Evolutionary conservation across 2,888 invertebrate genomes (phyloP).

Genomic region (Andrena trimmerana): DNA sequence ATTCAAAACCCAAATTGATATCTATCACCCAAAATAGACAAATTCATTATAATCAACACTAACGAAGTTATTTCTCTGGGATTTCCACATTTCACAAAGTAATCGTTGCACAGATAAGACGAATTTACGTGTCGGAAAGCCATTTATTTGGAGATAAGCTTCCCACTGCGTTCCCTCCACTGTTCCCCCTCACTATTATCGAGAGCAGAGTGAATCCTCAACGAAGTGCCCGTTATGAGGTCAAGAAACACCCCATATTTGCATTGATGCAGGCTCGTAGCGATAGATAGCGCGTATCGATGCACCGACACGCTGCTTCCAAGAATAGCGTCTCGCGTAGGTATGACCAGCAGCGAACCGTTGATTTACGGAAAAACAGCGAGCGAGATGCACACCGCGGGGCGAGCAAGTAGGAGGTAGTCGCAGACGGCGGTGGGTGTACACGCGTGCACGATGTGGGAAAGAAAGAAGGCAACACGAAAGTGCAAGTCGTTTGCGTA

Average conservation of each 20-base stretch:
- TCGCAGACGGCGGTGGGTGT: slow-evolving; percentile 68
- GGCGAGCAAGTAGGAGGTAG: slow-evolving; percentile 63
- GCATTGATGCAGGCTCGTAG: background rate
- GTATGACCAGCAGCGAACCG: slow-evolving; percentile 16
- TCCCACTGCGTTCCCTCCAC: background rate
- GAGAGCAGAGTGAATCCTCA: background rate
- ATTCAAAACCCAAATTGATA: too few species aligned
- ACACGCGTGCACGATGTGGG: slow-evolving; percentile 67
- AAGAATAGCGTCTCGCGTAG: slow-evolving; percentile 35
- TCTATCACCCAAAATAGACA: too few species aligned
- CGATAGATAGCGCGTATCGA: slow-evolving; percentile 37
- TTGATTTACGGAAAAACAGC: slow-evolving; percentile 44
- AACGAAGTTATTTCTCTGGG: too few species aligned
- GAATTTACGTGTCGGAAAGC: too few species aligned
- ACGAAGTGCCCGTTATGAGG: background rate
- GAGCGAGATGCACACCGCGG: slow-evolving; percentile 49
- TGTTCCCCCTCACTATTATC: background rate
- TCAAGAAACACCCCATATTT: background rate
- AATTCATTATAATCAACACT: too few species aligned
- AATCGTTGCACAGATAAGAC: too few species aligned
- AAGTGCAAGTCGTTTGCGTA: slow-evolving; percentile 79
- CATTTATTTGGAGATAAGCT: background rate
- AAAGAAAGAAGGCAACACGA: slow-evolving; percentile 75
- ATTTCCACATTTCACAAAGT: too few species aligned
- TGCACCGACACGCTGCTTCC: slow-evolving; percentile 5